phyloP scores from a whole-genome alignment of 2,888 invertebrate species.

The Cryptocheilus praepositus region DNA sequence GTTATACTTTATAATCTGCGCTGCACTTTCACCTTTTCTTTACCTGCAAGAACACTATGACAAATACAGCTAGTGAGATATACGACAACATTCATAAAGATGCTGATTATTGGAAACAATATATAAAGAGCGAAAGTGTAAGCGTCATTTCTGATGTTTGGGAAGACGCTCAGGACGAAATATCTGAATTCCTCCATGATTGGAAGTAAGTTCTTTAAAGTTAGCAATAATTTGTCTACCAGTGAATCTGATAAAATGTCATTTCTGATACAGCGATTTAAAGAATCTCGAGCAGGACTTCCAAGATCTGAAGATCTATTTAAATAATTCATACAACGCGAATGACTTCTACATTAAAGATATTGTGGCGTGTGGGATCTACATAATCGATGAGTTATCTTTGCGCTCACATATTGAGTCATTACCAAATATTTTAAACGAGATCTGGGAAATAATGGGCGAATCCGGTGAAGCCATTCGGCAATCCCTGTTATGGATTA shows the following conservation, averaged over 20 bases:
- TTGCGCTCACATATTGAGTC: slow-evolving; percentile 86
- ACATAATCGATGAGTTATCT: slow-evolving; percentile 86
- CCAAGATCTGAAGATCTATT: slow-evolving; percentile 81
- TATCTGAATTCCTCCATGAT: slow-evolving; percentile 84
- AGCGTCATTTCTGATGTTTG: slow-evolving; percentile 83
- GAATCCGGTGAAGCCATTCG: slow-evolving; percentile 88
- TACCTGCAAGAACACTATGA: slow-evolving; percentile 72
- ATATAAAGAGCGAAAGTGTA: slow-evolving; percentile 82
- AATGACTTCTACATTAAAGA: slow-evolving; percentile 92
- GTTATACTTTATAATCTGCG: neutral
- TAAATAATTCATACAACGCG: slow-evolving; percentile 86
- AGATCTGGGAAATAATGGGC: slow-evolving; percentile 91
- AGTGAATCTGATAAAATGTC: neutral
- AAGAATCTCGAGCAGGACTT: slow-evolving; percentile 84
- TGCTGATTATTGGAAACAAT: slow-evolving; percentile 81
- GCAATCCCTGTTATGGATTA: slow-evolving; percentile 84
- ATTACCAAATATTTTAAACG: slow-evolving; percentile 86
- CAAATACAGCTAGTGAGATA: slow-evolving; percentile 72
- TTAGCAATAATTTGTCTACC: neutral
- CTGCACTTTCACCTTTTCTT: neutral
- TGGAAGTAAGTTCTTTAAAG: slow-evolving; percentile 75
- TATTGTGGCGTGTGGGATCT: slow-evolving; percentile 82
- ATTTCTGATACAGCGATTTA: slow-evolving; percentile 76
- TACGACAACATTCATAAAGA: slow-evolving; percentile 76
- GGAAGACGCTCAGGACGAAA: slow-evolving; percentile 84